Percentiles rank a stretch among this genome's conserved stretches.
These are phyloP conservation scores for Gavialis gangeticus DNA, from an alignment of 2,113 vertebrate species.

Conservation along the genomic window DNA sequence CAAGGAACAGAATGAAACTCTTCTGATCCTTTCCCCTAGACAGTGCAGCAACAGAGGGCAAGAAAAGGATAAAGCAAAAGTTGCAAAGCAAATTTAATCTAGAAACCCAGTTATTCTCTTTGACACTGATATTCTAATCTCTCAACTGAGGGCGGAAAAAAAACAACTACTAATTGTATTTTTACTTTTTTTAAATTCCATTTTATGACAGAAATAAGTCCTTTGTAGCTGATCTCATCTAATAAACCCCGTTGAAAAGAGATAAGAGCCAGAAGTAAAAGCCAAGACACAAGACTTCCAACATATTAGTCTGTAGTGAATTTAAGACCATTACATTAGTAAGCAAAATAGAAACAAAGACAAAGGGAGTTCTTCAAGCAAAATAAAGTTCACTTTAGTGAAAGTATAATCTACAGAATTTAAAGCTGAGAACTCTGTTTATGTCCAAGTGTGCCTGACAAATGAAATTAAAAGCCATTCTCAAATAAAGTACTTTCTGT, in stretches of 20 bases:
- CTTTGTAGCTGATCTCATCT: conserved; percentile 64
- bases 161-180: conserved; percentile 63
- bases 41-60: conserved; percentile 52
- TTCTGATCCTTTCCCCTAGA: conserved; percentile 46
- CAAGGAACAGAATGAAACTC: conserved; percentile 46
- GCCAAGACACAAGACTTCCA: conserved; percentile 48
- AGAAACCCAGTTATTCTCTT: conserved; percentile 51
- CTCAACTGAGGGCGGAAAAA: conserved; percentile 44
- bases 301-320: conserved; percentile 29
- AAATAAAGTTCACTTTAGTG: conserved; percentile 28
- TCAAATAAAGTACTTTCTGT: conserved; percentile 32
- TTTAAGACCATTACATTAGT: conserved; percentile 42
- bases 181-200: conserved; percentile 65
- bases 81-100: conserved; percentile 45
- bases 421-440: conserved; percentile 31
- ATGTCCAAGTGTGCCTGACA: conserved; percentile 45
- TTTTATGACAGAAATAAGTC: conserved; percentile 60
- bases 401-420: conserved; percentile 44
- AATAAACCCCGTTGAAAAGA: conserved; percentile 41
- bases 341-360: conserved; percentile 61
- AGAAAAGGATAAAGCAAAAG: conserved; percentile 62
- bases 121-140: conserved; percentile 58
- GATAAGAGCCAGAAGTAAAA: conserved; percentile 47
- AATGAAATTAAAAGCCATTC: conserved; percentile 57
- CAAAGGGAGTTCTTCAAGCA: not conserved